Evolutionary conservation across 1,140 invertebrate species (phyloP), one percentile per base, ranked within the genome.

Genomic region (Hyposmocoma kahamanoa): DNA sequence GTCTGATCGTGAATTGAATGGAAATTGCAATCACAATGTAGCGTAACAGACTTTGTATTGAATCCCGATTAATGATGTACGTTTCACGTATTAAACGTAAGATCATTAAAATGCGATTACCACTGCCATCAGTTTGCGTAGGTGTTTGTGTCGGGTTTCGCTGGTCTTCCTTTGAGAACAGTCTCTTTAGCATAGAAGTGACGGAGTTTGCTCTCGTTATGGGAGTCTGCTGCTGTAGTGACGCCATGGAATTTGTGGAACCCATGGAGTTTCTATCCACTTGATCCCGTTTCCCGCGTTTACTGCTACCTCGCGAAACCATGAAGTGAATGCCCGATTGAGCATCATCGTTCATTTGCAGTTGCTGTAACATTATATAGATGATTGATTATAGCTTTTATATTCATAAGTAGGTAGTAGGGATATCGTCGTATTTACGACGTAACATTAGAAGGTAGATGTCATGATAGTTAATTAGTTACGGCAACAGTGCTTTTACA

Each of bases 101-200:
- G n/a, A n/a, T n/a, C 24, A 28, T 28, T 15, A 20, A 4, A 24
- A 19, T 26, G 11, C 5, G 15, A 26, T 28, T 17, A 28, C 26
- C 26, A 76, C 77, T 61, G 63, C 82, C 66, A 50, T 86, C 78
- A 3, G 75, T 82, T 63, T 83, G 78, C 8, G 62, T 63, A 0
- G 42, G 19, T 3, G 52, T 42, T 3, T 47, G 41, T 1, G 56
- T 46, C 10, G 49, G 52, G 49, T 64, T 57, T 15, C 68, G 61
- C 39, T 87, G 86, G 11, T 93, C 91, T 30, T 94, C 93, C 34
- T 91, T 90, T 34, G 90, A 93, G 56, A 95, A 93, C 32, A 96
- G 77, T 59, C 92, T 86, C 50, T 92, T 93, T 0, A 96, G 71
- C 55, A 93, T 91, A 9, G 90, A 94, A 0, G 93, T 93, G 6